A percentile compares a stretch with the other conserved stretches of the same genome.
phyloP scores from a whole-genome alignment of 1,140 invertebrate species.

The Diachasma alloeum region DNA sequence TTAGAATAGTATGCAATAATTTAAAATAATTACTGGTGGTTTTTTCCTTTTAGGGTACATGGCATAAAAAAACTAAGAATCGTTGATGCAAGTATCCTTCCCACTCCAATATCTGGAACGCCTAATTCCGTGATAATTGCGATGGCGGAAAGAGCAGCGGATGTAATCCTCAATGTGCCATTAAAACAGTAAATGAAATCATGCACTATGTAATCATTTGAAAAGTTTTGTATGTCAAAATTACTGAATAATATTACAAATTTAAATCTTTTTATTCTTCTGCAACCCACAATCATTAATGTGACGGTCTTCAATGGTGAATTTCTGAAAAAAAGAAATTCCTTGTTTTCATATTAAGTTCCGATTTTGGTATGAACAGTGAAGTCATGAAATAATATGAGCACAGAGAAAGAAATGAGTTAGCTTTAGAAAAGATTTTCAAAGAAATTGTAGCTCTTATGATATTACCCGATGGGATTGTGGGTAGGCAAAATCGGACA shows the following conservation, averaged over 20 bases:
- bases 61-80: constrained; percentile 71
- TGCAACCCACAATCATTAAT: too few relatives aligned
- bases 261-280: not conserved
- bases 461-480: too few relatives aligned
- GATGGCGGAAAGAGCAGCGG: constrained; percentile 72
- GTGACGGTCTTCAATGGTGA: not conserved
- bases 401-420: too few relatives aligned
- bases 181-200: not conserved
- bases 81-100: constrained; percentile 77
- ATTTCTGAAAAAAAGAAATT: not conserved
- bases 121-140: constrained; percentile 75
- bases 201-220: not conserved
- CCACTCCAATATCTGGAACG: constrained; percentile 72
- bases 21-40: constrained; percentile 3
- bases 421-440: too few relatives aligned
- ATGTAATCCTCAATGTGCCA: constrained; percentile 62
- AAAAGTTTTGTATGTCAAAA: not conserved
- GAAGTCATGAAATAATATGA: too few relatives aligned
- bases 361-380: too few relatives aligned
- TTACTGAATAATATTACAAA: not conserved
- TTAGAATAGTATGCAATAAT: not conserved
- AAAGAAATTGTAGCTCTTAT: too few relatives aligned
- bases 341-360: not conserved
- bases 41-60: constrained; percentile 68
- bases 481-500: too few relatives aligned